These are phyloP conservation scores for Myodes glareolus DNA, from an alignment of 2,113 vertebrate species.

Conservation along the genomic window DNA sequence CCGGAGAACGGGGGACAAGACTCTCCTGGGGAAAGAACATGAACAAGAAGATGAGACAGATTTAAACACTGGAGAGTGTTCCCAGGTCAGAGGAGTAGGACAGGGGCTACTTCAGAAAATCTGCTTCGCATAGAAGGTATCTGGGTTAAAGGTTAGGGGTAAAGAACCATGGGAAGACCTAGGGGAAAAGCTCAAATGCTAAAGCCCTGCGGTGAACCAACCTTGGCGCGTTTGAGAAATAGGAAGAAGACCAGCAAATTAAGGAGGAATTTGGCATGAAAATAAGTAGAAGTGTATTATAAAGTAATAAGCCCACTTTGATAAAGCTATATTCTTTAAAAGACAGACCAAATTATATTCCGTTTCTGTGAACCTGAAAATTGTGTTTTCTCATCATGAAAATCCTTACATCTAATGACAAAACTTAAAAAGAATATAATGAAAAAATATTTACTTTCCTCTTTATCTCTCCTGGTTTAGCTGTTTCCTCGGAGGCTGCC, in stretches of 20 bases:
- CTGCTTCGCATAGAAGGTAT: neutral
- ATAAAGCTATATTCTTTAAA: conserved; percentile 32
- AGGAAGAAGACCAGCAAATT: neutral
- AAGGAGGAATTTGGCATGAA: neutral
- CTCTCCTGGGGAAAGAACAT: neutral
- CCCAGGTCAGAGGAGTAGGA: neutral
- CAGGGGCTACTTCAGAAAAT: neutral
- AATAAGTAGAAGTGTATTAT: neutral
- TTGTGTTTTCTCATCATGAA: conserved; percentile 60
- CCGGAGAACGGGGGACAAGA: neutral
- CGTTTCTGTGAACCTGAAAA: conserved; percentile 68
- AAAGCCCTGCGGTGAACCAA: neutral
- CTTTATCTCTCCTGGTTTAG: conserved; percentile 51
- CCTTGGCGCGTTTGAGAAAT: neutral
- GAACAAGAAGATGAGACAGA: neutral
- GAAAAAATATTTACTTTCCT: conserved; percentile 55
- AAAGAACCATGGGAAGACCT: neutral
- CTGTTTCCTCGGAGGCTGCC: conserved; percentile 38
- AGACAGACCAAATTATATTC: conserved; percentile 60
- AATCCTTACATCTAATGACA: conserved; percentile 51
- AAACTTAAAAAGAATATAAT: conserved; percentile 66
- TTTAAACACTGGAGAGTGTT: neutral
- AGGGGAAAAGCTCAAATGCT: neutral
- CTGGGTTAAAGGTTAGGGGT: neutral
- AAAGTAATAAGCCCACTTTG: conserved; percentile 35